These are phyloP conservation scores for Hyperopisus bebe DNA, from an alignment of 2,113 vertebrate genomes.

Conservation along the genomic window DNA sequence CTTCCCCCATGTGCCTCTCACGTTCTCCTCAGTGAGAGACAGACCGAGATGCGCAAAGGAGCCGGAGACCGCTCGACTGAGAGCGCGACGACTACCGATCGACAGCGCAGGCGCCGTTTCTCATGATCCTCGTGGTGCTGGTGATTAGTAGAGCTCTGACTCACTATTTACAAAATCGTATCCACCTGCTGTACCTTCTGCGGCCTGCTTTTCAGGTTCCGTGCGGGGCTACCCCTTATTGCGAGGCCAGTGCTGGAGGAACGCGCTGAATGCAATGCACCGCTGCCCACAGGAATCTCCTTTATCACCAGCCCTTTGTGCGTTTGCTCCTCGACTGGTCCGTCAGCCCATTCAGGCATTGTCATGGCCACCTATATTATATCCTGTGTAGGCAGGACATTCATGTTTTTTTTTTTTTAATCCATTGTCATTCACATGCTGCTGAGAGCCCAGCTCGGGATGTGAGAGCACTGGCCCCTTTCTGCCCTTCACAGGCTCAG, in stretches of 20 bases:
- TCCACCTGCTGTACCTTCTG: background rate
- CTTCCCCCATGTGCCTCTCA: background rate
- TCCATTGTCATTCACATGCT: constrained; percentile 67
- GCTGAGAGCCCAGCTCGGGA: constrained; percentile 63
- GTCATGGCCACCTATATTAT: constrained; percentile 72
- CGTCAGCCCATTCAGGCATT: constrained; percentile 67
- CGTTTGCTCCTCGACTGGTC: constrained; percentile 59
- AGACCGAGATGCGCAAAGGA: background rate
- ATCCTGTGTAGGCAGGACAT: constrained; percentile 74
- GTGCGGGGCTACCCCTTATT: background rate
- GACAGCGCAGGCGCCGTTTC: background rate
- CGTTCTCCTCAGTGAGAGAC: background rate
- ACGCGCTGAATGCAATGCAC: constrained; percentile 68
- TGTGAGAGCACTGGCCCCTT: constrained; percentile 67
- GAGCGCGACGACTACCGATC: background rate
- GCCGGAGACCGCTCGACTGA: background rate
- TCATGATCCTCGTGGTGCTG: background rate
- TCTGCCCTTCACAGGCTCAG: constrained; percentile 68
- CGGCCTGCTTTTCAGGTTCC: background rate
- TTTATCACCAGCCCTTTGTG: constrained; percentile 70
- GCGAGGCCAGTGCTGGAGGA: constrained; percentile 40
- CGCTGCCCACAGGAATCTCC: constrained; percentile 73
- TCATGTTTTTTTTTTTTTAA: constrained; percentile 65
- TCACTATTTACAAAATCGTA: background rate
- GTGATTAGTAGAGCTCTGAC: background rate